Conservation (phyloP, 2,888 invertebrate species). For the Latrodectus elegans region DNA sequence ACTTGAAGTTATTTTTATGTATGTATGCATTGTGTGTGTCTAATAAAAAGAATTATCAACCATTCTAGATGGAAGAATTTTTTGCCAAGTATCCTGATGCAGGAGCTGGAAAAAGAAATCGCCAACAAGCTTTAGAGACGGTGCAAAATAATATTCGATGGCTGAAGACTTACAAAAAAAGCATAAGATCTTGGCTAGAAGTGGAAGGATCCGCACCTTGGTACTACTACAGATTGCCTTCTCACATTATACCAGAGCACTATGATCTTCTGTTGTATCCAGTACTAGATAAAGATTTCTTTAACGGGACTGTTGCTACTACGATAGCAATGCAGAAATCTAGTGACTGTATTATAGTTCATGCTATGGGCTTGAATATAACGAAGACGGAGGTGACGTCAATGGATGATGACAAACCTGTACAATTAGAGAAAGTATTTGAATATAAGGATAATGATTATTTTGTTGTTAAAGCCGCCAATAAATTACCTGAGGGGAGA, state of each 20-base stretch:
- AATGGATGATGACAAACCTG: conserved; percentile 23
- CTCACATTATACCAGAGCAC: conserved; percentile 79
- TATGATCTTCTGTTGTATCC: conserved; percentile 84
- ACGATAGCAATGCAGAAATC: conserved; percentile 73
- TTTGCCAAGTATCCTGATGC: conserved; percentile 87
- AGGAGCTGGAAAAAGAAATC: conserved; percentile 86
- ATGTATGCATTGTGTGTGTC: background rate
- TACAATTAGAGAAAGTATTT: conserved; percentile 73
- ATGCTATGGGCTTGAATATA: conserved; percentile 80
- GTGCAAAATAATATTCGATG: conserved; percentile 88
- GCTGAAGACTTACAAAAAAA: conserved; percentile 80
- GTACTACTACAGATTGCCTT: conserved; percentile 79
- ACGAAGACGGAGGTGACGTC: conserved; percentile 73
- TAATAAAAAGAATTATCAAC: background rate
- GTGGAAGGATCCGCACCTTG: conserved; percentile 52
- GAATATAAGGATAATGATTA: conserved; percentile 75
- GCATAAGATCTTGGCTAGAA: conserved; percentile 37
- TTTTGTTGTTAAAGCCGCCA: conserved; percentile 75
- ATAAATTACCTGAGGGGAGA: conserved; percentile 74
- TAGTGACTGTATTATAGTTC: conserved; percentile 77
- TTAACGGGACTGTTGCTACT: conserved; percentile 78
- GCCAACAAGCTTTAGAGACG: conserved; percentile 85
- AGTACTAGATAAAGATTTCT: conserved; percentile 79
- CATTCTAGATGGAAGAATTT: conserved; percentile 83
- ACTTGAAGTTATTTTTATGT: too few relatives aligned